A percentile compares a stretch with the other conserved stretches of the same genome.
These are phyloP conservation scores for Musca vetustissima DNA, from an alignment of 1,140 invertebrate species.

Conservation along the genomic window DNA sequence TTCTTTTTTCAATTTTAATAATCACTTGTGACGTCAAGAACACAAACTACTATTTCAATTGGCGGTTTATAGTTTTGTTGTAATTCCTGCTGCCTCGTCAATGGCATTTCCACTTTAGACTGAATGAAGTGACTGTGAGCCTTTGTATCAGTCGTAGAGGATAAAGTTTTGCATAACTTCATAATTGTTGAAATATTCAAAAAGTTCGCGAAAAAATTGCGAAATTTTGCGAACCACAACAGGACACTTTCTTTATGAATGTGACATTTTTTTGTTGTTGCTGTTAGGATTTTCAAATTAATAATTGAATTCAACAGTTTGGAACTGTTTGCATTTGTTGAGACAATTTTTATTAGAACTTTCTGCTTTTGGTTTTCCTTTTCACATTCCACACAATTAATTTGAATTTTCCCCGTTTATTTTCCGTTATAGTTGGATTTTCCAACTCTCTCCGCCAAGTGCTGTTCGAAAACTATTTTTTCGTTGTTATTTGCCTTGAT, in stretches of 20 bases:
- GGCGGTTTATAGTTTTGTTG: neutral
- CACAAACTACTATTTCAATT: neutral
- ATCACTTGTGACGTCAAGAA: slow-evolving; percentile 1
- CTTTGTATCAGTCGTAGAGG: neutral
- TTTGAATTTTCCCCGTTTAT: neutral
- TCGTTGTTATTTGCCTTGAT: neutral
- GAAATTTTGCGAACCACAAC: neutral
- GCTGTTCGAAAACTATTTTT: slow-evolving; percentile 44
- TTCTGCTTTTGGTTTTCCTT: neutral
- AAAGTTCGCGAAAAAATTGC: neutral
- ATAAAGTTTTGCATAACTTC: slow-evolving; percentile 13
- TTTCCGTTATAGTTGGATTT: neutral
- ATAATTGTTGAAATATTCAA: slow-evolving; percentile 5
- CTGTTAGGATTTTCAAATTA: neutral
- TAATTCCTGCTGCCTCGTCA: neutral
- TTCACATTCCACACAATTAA: neutral
- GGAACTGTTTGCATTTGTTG: no score
- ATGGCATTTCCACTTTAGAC: neutral
- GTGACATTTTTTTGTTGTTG: neutral
- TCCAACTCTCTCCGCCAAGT: slow-evolving; percentile 37
- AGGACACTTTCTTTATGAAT: neutral
- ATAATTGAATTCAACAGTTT: no score
- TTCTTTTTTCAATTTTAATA: neutral
- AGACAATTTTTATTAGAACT: neutral
- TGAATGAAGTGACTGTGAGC: neutral